Conservation (phyloP, 2,888 invertebrate genomes). For the Microplitis deprimator region DNA sequence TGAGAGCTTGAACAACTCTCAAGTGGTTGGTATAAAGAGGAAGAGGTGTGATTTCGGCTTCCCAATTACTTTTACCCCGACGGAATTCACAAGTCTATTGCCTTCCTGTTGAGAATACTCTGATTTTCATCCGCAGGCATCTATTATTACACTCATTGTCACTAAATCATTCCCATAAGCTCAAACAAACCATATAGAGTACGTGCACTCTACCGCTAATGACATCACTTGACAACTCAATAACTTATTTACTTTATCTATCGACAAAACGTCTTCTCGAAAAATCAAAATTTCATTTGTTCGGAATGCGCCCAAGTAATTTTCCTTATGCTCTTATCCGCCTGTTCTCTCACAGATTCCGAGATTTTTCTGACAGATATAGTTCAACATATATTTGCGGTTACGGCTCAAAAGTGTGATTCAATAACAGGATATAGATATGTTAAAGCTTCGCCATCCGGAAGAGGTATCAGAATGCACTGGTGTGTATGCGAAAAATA, state of each 20-base stretch:
- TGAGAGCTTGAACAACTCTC: constrained; percentile 29
- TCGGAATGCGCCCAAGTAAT: too few relatives aligned
- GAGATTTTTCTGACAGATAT: neutral
- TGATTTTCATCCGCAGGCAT: neutral
- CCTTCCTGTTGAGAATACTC: constrained; percentile 2
- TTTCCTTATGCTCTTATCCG: too few relatives aligned
- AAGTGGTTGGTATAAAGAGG: constrained; percentile 33
- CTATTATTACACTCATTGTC: neutral
- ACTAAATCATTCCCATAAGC: neutral
- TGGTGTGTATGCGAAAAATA: constrained; percentile 44
- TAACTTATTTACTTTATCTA: too few relatives aligned
- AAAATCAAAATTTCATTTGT: too few relatives aligned
- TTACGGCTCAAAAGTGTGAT: neutral
- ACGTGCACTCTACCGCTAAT: too few relatives aligned
- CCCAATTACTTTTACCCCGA: constrained; percentile 33
- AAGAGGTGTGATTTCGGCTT: constrained; percentile 36
- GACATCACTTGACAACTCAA: too few relatives aligned
- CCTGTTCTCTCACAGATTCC: neutral
- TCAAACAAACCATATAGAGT: neutral
- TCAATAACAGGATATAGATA: constrained; percentile 8
- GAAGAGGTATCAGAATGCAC: neutral
- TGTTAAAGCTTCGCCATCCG: neutral
- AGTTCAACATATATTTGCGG: neutral
- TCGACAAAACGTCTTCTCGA: too few relatives aligned
- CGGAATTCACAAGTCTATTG: constrained; percentile 24